These are phyloP conservation scores for Myiozetetes cayanensis DNA, from an alignment of 2,113 vertebrate species.

Conservation along the genomic window DNA sequence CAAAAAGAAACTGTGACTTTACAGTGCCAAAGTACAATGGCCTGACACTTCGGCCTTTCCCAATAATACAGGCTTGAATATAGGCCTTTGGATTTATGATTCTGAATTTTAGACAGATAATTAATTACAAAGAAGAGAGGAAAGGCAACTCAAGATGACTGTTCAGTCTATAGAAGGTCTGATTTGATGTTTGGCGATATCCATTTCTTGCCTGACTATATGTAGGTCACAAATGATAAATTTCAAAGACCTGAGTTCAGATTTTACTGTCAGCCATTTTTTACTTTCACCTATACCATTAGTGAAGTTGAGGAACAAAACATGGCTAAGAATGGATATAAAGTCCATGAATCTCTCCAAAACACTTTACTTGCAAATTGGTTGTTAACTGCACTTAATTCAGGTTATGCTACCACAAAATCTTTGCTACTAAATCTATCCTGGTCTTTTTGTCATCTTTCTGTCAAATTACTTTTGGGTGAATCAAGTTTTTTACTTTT, in stretches of 20 bases:
- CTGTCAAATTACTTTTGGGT: background rate
- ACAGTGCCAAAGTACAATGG: background rate
- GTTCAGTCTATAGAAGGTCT: background rate
- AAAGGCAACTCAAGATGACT: background rate
- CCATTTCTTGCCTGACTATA: background rate
- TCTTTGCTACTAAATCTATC: background rate
- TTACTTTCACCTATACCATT: background rate
- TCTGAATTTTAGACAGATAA: background rate
- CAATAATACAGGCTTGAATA: background rate
- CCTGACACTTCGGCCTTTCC: background rate
- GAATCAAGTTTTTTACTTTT: background rate
- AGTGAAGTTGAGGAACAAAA: background rate
- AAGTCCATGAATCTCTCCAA: background rate
- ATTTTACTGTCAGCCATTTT: background rate
- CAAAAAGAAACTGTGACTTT: background rate
- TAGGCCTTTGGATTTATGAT: background rate
- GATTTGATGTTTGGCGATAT: background rate
- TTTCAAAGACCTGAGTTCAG: background rate
- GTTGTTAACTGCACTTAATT: background rate
- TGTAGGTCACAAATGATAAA: background rate
- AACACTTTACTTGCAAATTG: background rate
- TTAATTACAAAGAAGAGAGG: background rate
- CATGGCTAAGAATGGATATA: background rate
- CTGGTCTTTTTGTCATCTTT: background rate
- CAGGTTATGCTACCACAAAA: background rate